Evolutionary conservation across 2,888 invertebrate genomes (phyloP).

Genomic region (Asteroscopus sphinx): DNA sequence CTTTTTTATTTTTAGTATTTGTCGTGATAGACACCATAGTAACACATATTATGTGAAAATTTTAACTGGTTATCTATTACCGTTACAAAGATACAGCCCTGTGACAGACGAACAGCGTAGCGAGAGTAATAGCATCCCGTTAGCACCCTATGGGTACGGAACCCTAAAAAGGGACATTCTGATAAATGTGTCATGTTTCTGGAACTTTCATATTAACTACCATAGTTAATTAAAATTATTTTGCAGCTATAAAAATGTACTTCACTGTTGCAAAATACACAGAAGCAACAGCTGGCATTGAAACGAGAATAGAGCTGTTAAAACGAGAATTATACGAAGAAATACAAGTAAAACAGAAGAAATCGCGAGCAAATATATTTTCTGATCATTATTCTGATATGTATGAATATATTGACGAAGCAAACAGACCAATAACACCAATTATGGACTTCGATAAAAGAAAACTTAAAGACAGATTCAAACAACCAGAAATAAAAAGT

Average conservation of each 20-base stretch:
- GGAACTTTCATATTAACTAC: not conserved
- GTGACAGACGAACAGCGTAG: no score
- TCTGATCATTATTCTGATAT: slow-evolving; percentile 7
- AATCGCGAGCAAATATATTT: not conserved
- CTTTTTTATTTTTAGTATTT: no score
- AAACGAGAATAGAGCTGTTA: slow-evolving; percentile 45
- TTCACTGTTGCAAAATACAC: not conserved
- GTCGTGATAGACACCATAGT: no score
- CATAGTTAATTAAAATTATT: not conserved
- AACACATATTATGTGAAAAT: no score
- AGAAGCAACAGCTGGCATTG: slow-evolving; percentile 20
- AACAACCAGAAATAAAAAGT: slow-evolving; percentile 39
- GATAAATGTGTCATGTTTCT: no score
- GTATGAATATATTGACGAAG: slow-evolving; percentile 52
- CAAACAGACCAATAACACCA: slow-evolving; percentile 47
- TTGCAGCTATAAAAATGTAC: slow-evolving; percentile 13
- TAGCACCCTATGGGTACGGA: no score
- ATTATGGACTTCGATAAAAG: slow-evolving; percentile 56
- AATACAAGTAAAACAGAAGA: not conserved
- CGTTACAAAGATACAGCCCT: no score
- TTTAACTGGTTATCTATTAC: no score
- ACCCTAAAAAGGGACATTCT: no score
- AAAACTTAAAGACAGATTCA: slow-evolving; percentile 48
- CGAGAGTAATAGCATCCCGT: no score
- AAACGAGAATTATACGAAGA: slow-evolving; percentile 39